phyloP scores from a whole-genome alignment of 2,888 invertebrate genomes.

The Dugesia japonica region DNA sequence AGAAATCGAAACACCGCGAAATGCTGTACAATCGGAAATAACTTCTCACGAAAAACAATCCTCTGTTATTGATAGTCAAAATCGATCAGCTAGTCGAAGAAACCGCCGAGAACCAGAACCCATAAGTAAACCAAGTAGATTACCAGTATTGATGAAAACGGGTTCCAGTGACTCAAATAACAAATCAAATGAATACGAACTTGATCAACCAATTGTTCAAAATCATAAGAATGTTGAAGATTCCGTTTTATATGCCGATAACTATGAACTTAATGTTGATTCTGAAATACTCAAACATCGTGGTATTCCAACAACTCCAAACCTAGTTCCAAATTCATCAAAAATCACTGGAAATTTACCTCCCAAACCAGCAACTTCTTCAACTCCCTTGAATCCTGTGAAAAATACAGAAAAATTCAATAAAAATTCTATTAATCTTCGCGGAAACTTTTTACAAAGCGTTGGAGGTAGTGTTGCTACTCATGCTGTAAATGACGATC shows the following conservation, averaged over 20 bases:
- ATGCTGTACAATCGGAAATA: neutral
- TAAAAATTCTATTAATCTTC: neutral
- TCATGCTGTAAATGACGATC: constrained; percentile 29
- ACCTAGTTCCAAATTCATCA: neutral
- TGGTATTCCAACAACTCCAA: neutral
- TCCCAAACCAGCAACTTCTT: neutral
- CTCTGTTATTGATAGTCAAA: neutral
- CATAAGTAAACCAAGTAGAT: neutral
- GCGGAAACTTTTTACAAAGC: neutral
- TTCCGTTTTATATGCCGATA: neutral
- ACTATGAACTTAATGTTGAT: neutral
- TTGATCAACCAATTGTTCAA: neutral
- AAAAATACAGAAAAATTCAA: neutral
- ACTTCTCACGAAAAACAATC: neutral
- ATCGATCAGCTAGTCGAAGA: neutral
- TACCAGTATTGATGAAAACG: neutral
- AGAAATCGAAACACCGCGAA: constrained; percentile 1
- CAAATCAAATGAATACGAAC: neutral
- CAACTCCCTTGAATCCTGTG: neutral
- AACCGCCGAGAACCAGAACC: neutral
- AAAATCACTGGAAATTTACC: neutral
- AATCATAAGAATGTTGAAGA: neutral
- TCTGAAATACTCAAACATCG: neutral
- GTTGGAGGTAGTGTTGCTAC: constrained; percentile 26
- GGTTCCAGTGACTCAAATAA: neutral